These are phyloP conservation scores for Megalops cyprinoides DNA, from an alignment of 2,797 vertebrate species.

Conservation along the genomic window DNA sequence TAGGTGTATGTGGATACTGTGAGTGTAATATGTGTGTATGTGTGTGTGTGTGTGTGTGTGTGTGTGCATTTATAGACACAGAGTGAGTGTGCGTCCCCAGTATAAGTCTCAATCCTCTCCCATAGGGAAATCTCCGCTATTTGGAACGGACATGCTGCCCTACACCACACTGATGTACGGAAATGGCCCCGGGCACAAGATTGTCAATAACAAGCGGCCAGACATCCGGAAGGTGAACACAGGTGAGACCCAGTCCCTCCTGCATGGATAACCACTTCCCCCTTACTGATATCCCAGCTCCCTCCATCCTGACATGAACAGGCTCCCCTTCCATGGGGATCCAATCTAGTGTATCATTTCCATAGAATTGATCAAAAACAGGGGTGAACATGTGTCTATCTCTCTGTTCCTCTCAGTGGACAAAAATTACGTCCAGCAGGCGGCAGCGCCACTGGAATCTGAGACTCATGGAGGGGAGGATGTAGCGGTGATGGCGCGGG, in stretches of 20 bases:
- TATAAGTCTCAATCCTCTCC: slow-evolving; percentile 21
- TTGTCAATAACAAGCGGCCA: slow-evolving; percentile 62
- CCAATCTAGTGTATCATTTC: too few relatives aligned
- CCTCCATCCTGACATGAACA: too few relatives aligned
- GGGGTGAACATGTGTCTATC: too few relatives aligned
- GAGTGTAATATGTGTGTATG: slow-evolving; percentile 11
- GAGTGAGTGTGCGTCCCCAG: neutral
- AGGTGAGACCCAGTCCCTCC: slow-evolving; percentile 55
- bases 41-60: slow-evolving; percentile 8
- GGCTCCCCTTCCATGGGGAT: neutral
- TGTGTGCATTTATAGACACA: neutral
- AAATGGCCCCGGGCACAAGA: slow-evolving; percentile 72
- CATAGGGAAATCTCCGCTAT: slow-evolving; percentile 75
- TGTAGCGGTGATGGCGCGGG: slow-evolving; percentile 69
- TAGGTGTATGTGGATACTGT: neutral
- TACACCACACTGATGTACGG: slow-evolving; percentile 78
- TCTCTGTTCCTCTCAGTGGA: slow-evolving; percentile 52
- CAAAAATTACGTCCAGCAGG: slow-evolving; percentile 69
- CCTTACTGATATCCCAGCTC: neutral
- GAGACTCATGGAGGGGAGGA: slow-evolving; percentile 81
- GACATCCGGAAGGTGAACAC: slow-evolving; percentile 71
- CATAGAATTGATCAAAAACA: too few relatives aligned
- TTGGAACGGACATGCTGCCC: slow-evolving; percentile 65
- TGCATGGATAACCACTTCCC: neutral
- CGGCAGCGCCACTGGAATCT: slow-evolving; percentile 61